Conservation (phyloP, 2,888 invertebrate genomes). For the Eudemis profundana region DNA sequence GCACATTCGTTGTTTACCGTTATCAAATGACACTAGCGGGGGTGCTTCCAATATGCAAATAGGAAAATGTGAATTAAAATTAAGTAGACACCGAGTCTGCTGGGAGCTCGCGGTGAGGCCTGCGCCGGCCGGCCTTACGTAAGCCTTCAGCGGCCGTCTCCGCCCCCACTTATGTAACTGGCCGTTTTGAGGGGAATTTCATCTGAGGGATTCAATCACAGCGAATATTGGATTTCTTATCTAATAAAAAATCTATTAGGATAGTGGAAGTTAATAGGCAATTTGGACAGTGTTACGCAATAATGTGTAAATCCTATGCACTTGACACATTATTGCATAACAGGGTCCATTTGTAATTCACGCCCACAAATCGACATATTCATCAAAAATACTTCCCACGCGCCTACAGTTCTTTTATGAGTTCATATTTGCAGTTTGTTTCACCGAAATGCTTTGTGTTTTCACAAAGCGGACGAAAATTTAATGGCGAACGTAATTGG, state of each 20-base stretch:
- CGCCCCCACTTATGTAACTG: constrained; percentile 80
- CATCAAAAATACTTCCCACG: constrained; percentile 15
- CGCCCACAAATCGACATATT: constrained; percentile 3
- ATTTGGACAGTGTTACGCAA: too few species aligned
- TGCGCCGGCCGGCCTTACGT: constrained; percentile 68
- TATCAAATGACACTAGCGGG: constrained; percentile 44
- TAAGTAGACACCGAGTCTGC: constrained; percentile 39
- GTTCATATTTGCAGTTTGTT: constrained; percentile 39
- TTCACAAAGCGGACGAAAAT: constrained; percentile 45
- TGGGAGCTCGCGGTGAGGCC: constrained; percentile 28
- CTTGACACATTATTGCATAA: too few species aligned
- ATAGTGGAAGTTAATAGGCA: constrained; percentile 43
- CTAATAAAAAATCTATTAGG: constrained; percentile 51
- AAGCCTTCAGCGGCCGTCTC: constrained; percentile 68
- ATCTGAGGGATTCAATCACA: constrained; percentile 62
- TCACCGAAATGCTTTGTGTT: constrained; percentile 49
- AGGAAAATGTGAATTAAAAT: constrained; percentile 38
- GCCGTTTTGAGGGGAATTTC: constrained; percentile 64
- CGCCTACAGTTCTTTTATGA: constrained; percentile 19
- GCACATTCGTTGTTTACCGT: constrained; percentile 51
- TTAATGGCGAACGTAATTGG: constrained; percentile 41
- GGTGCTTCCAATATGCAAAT: constrained; percentile 52
- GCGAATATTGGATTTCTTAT: constrained; percentile 59
- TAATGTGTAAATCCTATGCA: too few species aligned
- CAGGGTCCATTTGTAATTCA: constrained; percentile 21